Percentiles rank a stretch among this genome's conserved stretches.
These are phyloP conservation scores for Drosophila prosaltans DNA, from an alignment of 1,140 invertebrate genomes.

Conservation along the genomic window DNA sequence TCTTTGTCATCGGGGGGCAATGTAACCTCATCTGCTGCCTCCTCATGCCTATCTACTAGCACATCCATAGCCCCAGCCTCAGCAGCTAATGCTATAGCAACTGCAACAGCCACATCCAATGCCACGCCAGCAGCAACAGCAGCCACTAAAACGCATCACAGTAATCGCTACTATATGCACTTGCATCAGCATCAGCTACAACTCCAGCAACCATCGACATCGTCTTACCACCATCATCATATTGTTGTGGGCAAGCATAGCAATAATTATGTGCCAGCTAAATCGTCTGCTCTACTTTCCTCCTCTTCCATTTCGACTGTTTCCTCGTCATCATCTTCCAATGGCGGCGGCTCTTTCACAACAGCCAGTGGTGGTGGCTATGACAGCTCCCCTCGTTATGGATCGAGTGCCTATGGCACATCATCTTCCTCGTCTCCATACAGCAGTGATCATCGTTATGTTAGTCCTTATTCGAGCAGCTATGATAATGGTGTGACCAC, in stretches of 20 bases:
- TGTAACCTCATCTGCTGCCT: slow-evolving; percentile 20
- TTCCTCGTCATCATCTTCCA: slow-evolving; percentile 41
- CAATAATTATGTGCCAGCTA: slow-evolving; percentile 58
- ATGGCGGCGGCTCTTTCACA: slow-evolving; percentile 14
- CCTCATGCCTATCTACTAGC: slow-evolving; percentile 14
- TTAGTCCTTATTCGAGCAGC: slow-evolving; percentile 77
- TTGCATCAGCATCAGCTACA: slow-evolving; percentile 40
- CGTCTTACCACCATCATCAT: slow-evolving; percentile 52
- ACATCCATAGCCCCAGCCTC: slow-evolving; percentile 25
- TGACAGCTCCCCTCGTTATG: slow-evolving; percentile 62
- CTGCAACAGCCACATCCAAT: slow-evolving; percentile 24
- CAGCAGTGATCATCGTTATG: slow-evolving; percentile 70
- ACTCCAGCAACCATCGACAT: slow-evolving; percentile 16
- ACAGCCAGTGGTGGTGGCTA: slow-evolving; percentile 56
- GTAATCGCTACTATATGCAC: slow-evolving; percentile 62
- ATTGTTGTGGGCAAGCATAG: slow-evolving; percentile 63
- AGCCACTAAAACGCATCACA: slow-evolving; percentile 47
- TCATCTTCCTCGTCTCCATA: slow-evolving; percentile 48
- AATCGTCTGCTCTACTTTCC: slow-evolving; percentile 61
- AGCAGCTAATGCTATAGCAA: slow-evolving; percentile 24
- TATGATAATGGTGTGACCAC: slow-evolving; percentile 83
- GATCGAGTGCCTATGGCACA: slow-evolving; percentile 50
- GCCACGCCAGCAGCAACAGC: slow-evolving; percentile 33
- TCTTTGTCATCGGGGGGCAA: no score
- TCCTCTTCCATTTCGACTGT: slow-evolving; percentile 50